Base-by-base conservation (phyloP, 2,113 vertebrate genomes). In the Salvator merianae region DNA sequence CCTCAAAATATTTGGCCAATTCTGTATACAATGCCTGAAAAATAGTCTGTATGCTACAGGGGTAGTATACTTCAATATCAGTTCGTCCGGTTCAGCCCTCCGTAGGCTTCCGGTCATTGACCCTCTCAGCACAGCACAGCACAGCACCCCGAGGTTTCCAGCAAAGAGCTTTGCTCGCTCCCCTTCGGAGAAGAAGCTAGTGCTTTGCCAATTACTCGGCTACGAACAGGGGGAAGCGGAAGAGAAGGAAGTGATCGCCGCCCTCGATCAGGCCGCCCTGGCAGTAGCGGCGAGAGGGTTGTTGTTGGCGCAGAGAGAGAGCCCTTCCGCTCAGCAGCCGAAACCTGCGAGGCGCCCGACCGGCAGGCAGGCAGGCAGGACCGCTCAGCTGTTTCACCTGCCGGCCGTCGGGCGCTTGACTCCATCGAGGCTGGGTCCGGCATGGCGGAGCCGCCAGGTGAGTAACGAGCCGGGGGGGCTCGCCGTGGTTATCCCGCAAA, bases 381-480 rank as follows among this genome's bases (percentile, higher is more conserved):
- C 22, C 34, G 22, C 34, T 7, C 28, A 14, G 26, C n/a, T 28
- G 36, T 43, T 69, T 24, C 70, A 28, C n/a, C 38, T n/a, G 62
- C 72, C 10, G n/a, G 40, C 40, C 55, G 3, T 63, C 36, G 36
- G 68, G 26, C 2, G 9, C 34, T 16, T 14, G 12, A 2, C n/a
- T 36, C 13, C 40, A 20, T n/a, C 22, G 7, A 43, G 72, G 72
- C 16, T 16, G 13, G 2, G 43, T 36, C 20, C 9, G 63, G 47
- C 65, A 77, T 77, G 74, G 74, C 74, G 65, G 74, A 43, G 43
- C 13, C 74, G 24, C 28, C 32, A 53, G 74, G 82, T 77, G 74
- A 69, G 74, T 28, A 22, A 40, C 22, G 43, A 5, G 24, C 22
- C 2, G 30, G 30, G 2, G 34, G 34, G 36, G 30, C 38, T 28